These are phyloP conservation scores for Pegea sp. DNA, from an alignment of 23 tunicate species.

Conservation along the genomic window DNA sequence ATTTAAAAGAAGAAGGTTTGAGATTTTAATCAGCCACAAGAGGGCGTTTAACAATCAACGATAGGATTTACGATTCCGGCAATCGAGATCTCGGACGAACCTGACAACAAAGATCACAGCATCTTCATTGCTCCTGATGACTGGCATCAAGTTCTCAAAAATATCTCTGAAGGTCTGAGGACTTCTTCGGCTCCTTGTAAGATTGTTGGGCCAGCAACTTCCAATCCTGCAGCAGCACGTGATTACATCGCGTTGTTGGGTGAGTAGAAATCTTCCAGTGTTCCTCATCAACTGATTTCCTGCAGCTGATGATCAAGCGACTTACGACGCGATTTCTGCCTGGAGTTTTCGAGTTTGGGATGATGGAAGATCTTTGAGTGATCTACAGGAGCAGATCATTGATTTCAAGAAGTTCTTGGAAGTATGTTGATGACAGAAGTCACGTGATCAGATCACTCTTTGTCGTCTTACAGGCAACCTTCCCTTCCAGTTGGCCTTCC, in stretches of 20 bases:
- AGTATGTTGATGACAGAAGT: conserved; percentile 2
- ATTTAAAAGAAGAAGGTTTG: conserved; percentile 15
- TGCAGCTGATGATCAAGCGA: conserved; percentile 45
- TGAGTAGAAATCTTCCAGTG: no score
- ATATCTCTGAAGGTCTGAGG: conserved; percentile 20
- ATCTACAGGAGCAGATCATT: conserved; percentile 20
- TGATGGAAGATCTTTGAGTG: conserved; percentile 23
- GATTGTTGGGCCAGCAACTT: conserved; percentile 48
- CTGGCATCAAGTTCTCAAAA: conserved; percentile 17
- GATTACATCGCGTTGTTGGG: conserved; percentile 36
- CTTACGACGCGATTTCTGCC: conserved; percentile 36
- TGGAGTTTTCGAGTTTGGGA: conserved; percentile 36
- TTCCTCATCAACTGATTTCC: no score
- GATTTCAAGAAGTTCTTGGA: conserved; percentile 20
- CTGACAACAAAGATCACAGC: conserved; percentile 9
- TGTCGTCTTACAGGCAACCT: conserved; percentile 10
- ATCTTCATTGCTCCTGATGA: conserved; percentile 37
- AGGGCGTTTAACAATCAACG: not conserved
- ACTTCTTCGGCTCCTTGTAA: conserved; percentile 11
- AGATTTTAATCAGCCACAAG: not conserved
- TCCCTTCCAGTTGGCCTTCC: conserved; percentile 50
- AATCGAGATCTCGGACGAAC: conserved; percentile 39
- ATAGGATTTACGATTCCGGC: conserved; percentile 25
- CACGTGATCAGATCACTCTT: not conserved
- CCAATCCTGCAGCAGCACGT: conserved; percentile 17